A percentile compares a stretch with the other conserved stretches of the same genome.
phyloP scores from a whole-genome alignment of 1,140 invertebrate genomes.

The Scaptomyza hsui region DNA sequence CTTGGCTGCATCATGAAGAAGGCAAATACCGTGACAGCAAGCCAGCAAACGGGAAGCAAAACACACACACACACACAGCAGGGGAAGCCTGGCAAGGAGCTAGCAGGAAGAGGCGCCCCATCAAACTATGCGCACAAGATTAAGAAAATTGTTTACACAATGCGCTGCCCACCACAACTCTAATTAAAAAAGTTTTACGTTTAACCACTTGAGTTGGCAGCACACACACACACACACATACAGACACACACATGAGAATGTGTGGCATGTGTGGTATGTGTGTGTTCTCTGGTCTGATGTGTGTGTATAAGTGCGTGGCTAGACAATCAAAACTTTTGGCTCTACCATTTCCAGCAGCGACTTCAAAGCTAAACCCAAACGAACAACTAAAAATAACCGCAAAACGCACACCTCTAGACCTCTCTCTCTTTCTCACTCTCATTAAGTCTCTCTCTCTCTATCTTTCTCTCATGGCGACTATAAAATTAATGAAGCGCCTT shows the following conservation, averaged over 20 bases:
- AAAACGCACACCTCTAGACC: constrained; percentile 41
- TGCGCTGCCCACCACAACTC: constrained; percentile 74
- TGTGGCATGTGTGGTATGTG: constrained; percentile 20
- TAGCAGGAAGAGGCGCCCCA: background rate
- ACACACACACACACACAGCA: background rate
- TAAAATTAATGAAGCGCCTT: constrained; percentile 81
- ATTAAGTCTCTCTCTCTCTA: background rate
- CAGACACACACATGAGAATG: constrained; percentile 37
- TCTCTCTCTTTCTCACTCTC: background rate
- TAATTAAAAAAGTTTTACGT: constrained; percentile 82
- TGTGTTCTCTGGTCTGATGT: constrained; percentile 38
- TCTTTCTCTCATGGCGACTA: constrained; percentile 43
- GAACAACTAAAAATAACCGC: constrained; percentile 41
- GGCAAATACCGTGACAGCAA: constrained; percentile 40
- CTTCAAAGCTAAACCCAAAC: constrained; percentile 71
- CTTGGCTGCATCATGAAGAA: constrained; percentile 43
- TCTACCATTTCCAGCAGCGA: constrained; percentile 36
- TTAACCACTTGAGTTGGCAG: constrained; percentile 75
- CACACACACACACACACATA: constrained; percentile 26
- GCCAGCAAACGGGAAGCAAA: background rate
- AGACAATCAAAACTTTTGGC: constrained; percentile 79
- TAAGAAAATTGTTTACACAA: constrained; percentile 71
- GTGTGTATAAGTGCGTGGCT: constrained; percentile 61
- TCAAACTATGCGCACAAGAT: constrained; percentile 72
- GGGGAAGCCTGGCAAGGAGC: background rate